Conservation (phyloP, 2,113 vertebrate species). For the Amia ocellicauda region DNA sequence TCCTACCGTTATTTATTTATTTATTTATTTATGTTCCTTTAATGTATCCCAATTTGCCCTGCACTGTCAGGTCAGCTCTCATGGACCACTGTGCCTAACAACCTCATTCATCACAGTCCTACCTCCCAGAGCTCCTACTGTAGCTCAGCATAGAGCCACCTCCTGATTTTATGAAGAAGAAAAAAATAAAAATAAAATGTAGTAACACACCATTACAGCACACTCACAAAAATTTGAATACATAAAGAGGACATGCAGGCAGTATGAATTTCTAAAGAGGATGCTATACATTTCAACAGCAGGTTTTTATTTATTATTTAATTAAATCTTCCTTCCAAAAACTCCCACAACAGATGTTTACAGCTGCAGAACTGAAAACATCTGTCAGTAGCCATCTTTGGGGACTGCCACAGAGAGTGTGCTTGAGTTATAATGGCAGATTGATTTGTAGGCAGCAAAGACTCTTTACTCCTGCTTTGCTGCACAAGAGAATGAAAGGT, state of each 20-base stretch:
- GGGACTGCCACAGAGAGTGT: not conserved
- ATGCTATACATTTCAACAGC: not conserved
- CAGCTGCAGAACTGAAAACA: constrained; percentile 16
- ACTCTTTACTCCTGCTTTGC: not conserved
- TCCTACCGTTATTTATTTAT: not conserved
- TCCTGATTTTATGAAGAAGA: not conserved
- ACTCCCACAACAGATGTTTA: constrained; percentile 6
- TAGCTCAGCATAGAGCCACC: not conserved
- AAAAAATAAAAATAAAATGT: too few relatives aligned
- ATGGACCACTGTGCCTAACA: not conserved
- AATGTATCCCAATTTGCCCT: not conserved
- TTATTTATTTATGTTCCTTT: constrained; percentile 2
- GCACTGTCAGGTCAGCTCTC: constrained; percentile 1
- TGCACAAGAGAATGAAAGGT: not conserved
- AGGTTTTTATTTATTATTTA: not conserved
- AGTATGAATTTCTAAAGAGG: not conserved
- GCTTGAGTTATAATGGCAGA: not conserved
- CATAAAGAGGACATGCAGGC: not conserved
- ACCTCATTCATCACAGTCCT: not conserved
- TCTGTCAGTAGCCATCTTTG: constrained; percentile 8
- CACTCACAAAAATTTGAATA: not conserved
- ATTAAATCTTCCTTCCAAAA: constrained; percentile 8
- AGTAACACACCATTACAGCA: constrained; percentile 2
- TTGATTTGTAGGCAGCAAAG: not conserved
- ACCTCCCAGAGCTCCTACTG: not conserved